Base-by-base conservation (phyloP, 2,888 invertebrate species). In the Galerucella pusilla region DNA sequence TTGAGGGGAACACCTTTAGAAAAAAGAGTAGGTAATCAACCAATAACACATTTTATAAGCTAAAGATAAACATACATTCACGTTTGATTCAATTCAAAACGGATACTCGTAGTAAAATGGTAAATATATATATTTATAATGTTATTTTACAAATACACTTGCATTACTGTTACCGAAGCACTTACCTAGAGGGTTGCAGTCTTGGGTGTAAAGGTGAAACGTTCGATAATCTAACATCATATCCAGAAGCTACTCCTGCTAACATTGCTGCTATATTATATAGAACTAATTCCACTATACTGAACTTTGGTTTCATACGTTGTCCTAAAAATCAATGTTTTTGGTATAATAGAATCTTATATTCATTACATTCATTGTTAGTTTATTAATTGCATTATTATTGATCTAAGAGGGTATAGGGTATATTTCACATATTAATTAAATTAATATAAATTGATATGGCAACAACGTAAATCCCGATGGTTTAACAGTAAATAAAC, bases 211-310 rank as follows among this genome's bases (percentile, higher is more conserved):
- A 89, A 0, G 95, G 94, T 80, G 94, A 94, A 69, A 95, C 92
- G 85, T 96, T 96, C 63, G 96, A 95, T 87, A 96, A 91, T 84
- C 97, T 91, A 70, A 98, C 94, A 90, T 98, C 97, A 85, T 96
- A 97, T 0, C 97, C 98, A 57, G 96, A 94, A 3, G 95, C 96
- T 59, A 98, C 95, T 42, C 96, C 94, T 3, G 97, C 97, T 84
- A 98, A 88, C 89, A 97, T 91, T 70, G 97, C 94, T 71, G 96
- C 96, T 91, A 97, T 96, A 87, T 97, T 97, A 90, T 95, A 97
- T 78, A 98, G 89, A 80, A 93, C 94, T 89, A 91, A 89, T 88
- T 93, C 94, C 81, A 94, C 91, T 86, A 93, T 92, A 85, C 93
- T 91, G 80, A 93, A 90, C 87, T 93, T 93, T 86, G 93, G 92